phyloP scores from a whole-genome alignment of 2,113 vertebrate genomes.

The human region DNA sequence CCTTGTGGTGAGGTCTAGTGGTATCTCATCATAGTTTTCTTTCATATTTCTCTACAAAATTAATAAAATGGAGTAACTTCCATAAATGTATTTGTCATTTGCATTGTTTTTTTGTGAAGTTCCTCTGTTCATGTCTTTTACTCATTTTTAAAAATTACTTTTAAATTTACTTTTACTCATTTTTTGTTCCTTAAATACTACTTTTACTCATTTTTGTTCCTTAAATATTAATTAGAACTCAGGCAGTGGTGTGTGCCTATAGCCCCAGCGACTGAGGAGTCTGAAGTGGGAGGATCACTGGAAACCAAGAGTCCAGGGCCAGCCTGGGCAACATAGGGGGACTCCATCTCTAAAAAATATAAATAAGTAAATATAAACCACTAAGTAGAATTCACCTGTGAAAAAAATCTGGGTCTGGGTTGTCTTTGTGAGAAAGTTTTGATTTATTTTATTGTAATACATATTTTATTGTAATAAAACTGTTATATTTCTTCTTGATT shows the following conservation, averaged over 20 bases:
- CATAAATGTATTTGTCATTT: not conserved
- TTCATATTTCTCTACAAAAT: not conserved
- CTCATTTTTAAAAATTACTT: not conserved
- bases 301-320: no score
- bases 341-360: no score
- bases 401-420: not conserved
- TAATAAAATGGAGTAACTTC: not conserved
- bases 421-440: not conserved
- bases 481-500: not conserved
- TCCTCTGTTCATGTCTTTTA: not conserved
- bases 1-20: not conserved
- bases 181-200: conserved; percentile 14
- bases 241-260: not conserved
- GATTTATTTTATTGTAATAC: not conserved
- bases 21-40: not conserved
- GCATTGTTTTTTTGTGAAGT: not conserved
- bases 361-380: no score
- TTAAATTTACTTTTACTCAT: not conserved
- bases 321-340: no score
- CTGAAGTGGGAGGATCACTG: no score
- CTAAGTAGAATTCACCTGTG: not conserved
- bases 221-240: not conserved
- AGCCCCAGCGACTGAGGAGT: not conserved
- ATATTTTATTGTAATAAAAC: not conserved
- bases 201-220: not conserved